These are phyloP conservation scores for Heliconius nattereri DNA, from an alignment of 1,140 invertebrate genomes.

Conservation along the genomic window DNA sequence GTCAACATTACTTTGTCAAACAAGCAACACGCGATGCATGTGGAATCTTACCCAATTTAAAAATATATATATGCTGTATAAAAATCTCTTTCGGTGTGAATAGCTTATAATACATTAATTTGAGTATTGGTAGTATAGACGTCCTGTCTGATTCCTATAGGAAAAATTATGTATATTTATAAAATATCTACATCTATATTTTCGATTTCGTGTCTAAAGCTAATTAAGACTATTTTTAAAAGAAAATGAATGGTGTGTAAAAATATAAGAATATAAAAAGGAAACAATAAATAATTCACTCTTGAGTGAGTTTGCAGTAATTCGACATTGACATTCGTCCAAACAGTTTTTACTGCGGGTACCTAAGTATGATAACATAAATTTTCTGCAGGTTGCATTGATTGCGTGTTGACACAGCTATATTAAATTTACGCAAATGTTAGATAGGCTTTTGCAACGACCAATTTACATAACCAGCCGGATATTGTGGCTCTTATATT, in stretches of 20 bases:
- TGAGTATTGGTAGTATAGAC: too few species aligned
- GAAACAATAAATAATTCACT: constrained; percentile 6
- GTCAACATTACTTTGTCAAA: background rate
- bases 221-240: background rate
- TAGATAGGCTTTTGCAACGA: constrained; percentile 51
- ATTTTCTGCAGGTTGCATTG: constrained; percentile 55
- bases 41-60: too few species aligned
- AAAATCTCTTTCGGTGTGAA: too few species aligned
- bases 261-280: background rate
- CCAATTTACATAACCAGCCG: constrained; percentile 44
- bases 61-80: too few species aligned
- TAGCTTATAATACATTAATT: too few species aligned
- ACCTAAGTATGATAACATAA: constrained; percentile 36
- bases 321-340: constrained; percentile 69
- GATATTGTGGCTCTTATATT: constrained; percentile 25
- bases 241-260: constrained; percentile 5
- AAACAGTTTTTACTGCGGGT: background rate
- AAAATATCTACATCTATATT: too few species aligned
- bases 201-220: background rate
- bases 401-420: constrained; percentile 52
- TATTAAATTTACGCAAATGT: constrained; percentile 66
- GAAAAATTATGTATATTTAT: too few species aligned
- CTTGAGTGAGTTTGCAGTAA: constrained; percentile 44
- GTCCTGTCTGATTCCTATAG: too few species aligned
- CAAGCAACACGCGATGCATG: too few species aligned